Evolutionary conservation across 2,888 invertebrate genomes (phyloP), one percentile per base, ranked within the genome.

Genomic region (Seladonia tumulorum): DNA sequence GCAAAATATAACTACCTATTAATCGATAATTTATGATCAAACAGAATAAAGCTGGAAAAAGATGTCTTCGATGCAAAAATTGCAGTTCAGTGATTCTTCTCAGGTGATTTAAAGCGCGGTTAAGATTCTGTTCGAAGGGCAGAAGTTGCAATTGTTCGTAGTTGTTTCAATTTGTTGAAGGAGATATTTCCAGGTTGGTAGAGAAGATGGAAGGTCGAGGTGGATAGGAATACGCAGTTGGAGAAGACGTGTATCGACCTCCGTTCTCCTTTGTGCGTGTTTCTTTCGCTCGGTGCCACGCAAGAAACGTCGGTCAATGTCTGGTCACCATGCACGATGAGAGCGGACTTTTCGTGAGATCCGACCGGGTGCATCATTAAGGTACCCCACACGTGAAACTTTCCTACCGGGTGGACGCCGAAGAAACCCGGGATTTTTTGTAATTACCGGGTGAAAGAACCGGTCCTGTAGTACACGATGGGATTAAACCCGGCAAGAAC

Each of bases 291-390:
- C 78, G 14, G 70, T 45, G 35, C 25, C 60, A 18, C 12, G 79
- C 60, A 87, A 89, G 85, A 87, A 77, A 82, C 82, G 42, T 66
- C 77, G 85, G 74, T 85, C 81, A 83, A 81, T 82, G 85, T 82
- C 77, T 84, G 85, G 83, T 88, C 87, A 84, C 83, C 87, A 78
- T 81, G 82, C 85, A 82, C 84, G 86, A 86, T 89, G 89, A 90
- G 81, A 89, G 88, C 66, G 84, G 70, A 89, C 49, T 85, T 89
- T 91, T 88, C 89, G 88, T 90, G 89, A 87, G 88, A 90, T 88
- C 87, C 83, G 76, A 87, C 78, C 86, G 85, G 90, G 86, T 90
- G 90, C 87, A 92, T 92, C 92, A 90, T 92, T 92, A 93, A 88
- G 87, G 85, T 84, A 80, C 79, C 87, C 76, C 82, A 86, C 81